Evolutionary conservation across 2,113 vertebrate genomes (phyloP).

Genomic region (Silurus asotus): DNA sequence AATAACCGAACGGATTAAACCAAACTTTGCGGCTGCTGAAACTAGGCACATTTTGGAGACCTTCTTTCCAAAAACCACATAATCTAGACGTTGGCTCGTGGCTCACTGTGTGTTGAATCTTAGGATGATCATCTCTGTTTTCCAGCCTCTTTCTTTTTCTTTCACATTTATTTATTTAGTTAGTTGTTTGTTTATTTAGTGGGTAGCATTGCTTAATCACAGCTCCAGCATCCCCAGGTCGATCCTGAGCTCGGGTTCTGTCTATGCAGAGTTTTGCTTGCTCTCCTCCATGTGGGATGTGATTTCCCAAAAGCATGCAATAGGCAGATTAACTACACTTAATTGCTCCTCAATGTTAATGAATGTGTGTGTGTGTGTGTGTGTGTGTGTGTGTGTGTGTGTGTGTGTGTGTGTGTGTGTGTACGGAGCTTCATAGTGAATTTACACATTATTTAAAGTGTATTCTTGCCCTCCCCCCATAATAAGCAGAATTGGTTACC

Average conservation of each 20-base stretch:
- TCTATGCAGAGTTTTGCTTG: neutral
- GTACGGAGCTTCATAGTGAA: neutral
- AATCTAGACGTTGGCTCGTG: slow-evolving; percentile 50
- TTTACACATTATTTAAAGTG: no score
- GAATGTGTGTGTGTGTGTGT: neutral
- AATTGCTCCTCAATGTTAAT: neutral
- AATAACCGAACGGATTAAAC: slow-evolving; percentile 80
- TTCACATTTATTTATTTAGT: neutral
- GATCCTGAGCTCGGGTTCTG: neutral
- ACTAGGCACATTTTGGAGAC: slow-evolving; percentile 66
- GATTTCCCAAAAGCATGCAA: neutral
- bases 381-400: neutral
- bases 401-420: neutral
- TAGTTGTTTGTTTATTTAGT: neutral
- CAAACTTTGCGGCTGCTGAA: slow-evolving; percentile 66
- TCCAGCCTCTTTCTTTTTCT: neutral
- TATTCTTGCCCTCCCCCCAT: neutral
- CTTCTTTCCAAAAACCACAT: slow-evolving; percentile 34
- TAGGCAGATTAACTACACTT: neutral
- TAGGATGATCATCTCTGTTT: slow-evolving; percentile 1
- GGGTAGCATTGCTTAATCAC: neutral
- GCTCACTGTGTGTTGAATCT: neutral
- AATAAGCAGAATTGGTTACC: neutral
- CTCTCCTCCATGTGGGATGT: neutral
- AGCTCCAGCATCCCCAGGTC: neutral